phyloP scores from a whole-genome alignment of 2,113 vertebrate genomes.

The Chamaea fasciata region DNA sequence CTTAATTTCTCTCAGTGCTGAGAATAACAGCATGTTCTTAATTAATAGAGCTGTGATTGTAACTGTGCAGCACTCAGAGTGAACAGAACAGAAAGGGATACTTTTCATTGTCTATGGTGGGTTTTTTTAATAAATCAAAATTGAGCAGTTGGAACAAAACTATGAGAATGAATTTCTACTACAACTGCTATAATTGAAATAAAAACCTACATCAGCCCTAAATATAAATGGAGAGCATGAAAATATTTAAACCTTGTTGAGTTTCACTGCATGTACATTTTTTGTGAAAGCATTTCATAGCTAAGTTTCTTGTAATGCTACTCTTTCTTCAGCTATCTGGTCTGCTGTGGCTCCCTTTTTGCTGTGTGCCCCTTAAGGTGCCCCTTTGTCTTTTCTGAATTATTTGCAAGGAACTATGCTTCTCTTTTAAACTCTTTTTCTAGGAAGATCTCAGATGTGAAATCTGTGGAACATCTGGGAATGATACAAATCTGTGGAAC shows the following conservation, averaged over 20 bases:
- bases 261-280: not conserved
- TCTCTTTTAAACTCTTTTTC: not conserved
- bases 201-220: not conserved
- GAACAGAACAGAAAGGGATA: not conserved
- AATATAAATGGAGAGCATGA: not conserved
- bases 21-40: not conserved
- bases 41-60: not conserved
- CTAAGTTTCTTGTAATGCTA: not conserved
- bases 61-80: not conserved
- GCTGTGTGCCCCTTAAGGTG: not conserved
- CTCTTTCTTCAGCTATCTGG: not conserved
- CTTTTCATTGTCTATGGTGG: not conserved
- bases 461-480: not conserved
- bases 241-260: not conserved
- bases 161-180: not conserved
- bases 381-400: not conserved
- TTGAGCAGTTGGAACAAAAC: not conserved
- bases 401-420: not conserved
- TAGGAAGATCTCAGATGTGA: not conserved
- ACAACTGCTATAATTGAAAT: not conserved
- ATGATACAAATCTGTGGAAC: not conserved
- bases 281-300: not conserved
- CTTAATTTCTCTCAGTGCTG: not conserved
- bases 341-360: not conserved
- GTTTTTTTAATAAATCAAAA: not conserved